A percentile compares a stretch with the other conserved stretches of the same genome.
Evolutionary conservation across 1,140 invertebrate species (phyloP).

Genomic region (Adoxophyes honmai): DNA sequence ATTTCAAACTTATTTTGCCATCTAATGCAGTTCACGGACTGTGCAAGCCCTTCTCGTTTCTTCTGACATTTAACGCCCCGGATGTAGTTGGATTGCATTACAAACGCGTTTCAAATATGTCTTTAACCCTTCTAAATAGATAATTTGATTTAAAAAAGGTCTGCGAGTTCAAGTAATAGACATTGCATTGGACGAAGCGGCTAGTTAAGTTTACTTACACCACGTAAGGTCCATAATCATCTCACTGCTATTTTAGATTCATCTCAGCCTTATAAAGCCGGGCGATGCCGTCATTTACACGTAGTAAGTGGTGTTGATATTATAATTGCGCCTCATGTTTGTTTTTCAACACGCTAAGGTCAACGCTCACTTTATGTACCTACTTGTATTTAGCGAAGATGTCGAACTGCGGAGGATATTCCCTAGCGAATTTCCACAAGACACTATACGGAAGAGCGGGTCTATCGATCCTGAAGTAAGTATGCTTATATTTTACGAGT

Average conservation of each 20-base stretch:
- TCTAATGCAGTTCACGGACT: neutral
- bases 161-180: no score
- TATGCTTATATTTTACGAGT: no score
- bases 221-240: neutral
- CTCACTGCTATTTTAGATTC: slow-evolving; percentile 22
- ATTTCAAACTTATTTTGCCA: no score
- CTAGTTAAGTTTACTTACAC: no score
- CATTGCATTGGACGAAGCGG: no score
- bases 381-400: slow-evolving; percentile 58
- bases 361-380: neutral
- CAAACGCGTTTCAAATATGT: neutral
- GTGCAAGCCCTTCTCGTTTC: slow-evolving; percentile 19
- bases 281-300: slow-evolving; percentile 47
- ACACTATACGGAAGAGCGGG: slow-evolving; percentile 53
- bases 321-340: neutral
- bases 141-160: no score
- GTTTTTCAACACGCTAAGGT: slow-evolving; percentile 2
- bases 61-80: slow-evolving; percentile 1
- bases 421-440: slow-evolving; percentile 61
- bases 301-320: slow-evolving; percentile 45
- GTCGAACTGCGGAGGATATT: slow-evolving; percentile 63
- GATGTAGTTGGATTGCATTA: neutral
- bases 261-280: slow-evolving; percentile 26
- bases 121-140: no score
- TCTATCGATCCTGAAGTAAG: slow-evolving; percentile 51